Evolutionary conservation across 2,888 invertebrate genomes (phyloP).

Genomic region (Machimus rusticus): DNA sequence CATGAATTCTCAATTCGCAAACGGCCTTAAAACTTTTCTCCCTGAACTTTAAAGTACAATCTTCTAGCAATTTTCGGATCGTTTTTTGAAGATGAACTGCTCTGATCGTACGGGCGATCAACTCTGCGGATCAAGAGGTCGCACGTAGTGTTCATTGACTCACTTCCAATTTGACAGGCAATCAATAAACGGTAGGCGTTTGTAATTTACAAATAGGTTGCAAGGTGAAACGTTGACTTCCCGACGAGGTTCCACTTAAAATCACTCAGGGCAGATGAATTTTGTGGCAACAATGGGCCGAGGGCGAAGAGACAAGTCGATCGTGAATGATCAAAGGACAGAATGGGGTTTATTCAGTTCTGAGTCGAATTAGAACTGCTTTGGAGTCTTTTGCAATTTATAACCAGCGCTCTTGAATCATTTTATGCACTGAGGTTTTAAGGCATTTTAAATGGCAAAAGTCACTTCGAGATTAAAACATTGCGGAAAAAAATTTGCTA

Average conservation of each 20-base stretch:
- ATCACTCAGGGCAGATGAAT: not conserved
- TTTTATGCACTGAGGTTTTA: not conserved
- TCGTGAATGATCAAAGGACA: not conserved
- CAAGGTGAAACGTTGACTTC: conserved; percentile 35
- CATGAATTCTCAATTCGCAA: not conserved
- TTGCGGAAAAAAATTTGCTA: too few species aligned
- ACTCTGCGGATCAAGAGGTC: not conserved
- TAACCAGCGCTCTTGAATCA: not conserved
- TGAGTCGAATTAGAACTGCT: not conserved
- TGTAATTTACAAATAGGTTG: conserved; percentile 10
- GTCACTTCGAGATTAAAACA: too few species aligned
- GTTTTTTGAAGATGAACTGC: not conserved
- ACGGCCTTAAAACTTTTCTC: not conserved
- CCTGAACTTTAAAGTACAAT: not conserved
- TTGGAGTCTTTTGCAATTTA: not conserved
- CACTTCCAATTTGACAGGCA: conserved; percentile 21
- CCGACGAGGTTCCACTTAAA: not conserved
- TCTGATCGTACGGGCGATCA: not conserved
- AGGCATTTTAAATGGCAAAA: too few species aligned
- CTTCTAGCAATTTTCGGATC: not conserved
- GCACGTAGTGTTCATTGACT: conserved; percentile 23
- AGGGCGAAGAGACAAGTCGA: not conserved
- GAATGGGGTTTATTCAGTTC: not conserved
- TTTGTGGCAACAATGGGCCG: not conserved
- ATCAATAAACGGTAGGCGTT: conserved; percentile 24